These are phyloP conservation scores for Bruchidius siliquastri DNA, from an alignment of 2,888 invertebrate species.

Conservation along the genomic window DNA sequence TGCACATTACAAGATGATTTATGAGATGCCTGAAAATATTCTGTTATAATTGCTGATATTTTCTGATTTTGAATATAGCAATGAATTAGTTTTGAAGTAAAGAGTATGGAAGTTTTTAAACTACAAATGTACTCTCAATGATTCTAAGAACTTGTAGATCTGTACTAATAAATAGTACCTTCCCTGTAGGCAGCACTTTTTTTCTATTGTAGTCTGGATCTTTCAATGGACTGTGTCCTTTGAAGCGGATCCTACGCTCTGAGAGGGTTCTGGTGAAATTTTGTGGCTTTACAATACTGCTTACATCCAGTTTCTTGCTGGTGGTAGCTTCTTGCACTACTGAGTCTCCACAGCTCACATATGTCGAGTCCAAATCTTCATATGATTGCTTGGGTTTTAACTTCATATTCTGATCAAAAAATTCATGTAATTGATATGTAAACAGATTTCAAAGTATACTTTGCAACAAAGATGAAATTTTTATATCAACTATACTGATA, in stretches of 20 bases:
- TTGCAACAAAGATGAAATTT: too few relatives aligned
- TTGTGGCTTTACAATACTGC: constrained; percentile 36
- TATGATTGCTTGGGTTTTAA: constrained; percentile 8
- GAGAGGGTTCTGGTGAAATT: constrained; percentile 39
- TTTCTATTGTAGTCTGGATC: constrained; percentile 30
- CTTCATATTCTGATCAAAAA: not conserved
- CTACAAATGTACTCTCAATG: too few relatives aligned
- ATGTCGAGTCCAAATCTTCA: constrained; percentile 42
- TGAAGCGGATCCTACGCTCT: constrained; percentile 41
- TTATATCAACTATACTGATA: too few relatives aligned
- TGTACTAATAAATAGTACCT: not conserved
- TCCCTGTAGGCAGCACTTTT: not conserved
- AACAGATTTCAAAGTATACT: constrained; percentile 15
- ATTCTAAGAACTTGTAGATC: constrained; percentile 5
- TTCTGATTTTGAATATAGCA: too few relatives aligned
- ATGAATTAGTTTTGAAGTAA: too few relatives aligned
- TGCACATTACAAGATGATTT: not conserved
- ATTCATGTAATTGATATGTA: not conserved
- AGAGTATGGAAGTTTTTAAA: too few relatives aligned
- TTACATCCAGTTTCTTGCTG: constrained; percentile 42
- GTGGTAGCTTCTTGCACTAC: constrained; percentile 35
- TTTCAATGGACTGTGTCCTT: constrained; percentile 42
- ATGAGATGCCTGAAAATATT: not conserved
- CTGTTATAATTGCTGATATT: too few relatives aligned
- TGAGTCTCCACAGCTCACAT: constrained; percentile 45